Evolutionary conservation across 1,140 invertebrate species (phyloP).

Genomic region (Diorhabda sublineata): DNA sequence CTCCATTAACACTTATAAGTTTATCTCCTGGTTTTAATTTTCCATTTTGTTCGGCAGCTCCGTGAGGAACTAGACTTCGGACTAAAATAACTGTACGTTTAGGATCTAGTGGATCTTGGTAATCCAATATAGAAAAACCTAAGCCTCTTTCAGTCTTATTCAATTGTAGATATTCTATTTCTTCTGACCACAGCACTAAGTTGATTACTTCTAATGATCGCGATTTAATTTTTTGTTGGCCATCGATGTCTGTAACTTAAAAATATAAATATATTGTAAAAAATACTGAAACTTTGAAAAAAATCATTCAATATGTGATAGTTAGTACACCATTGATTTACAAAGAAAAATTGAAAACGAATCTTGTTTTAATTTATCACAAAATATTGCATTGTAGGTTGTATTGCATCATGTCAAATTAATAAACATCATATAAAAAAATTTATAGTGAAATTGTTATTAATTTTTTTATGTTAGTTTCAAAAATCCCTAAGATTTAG

Average conservation of each 20-base stretch:
- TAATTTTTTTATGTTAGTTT: no score
- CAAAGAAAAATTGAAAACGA: no score
- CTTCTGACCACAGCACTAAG: conserved; percentile 87
- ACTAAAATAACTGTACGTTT: conserved; percentile 92
- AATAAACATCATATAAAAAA: no score
- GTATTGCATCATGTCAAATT: no score
- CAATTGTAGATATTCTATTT: conserved; percentile 82
- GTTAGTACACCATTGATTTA: no score
- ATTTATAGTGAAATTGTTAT: no score
- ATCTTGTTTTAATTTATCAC: no score
- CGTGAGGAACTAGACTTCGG: conserved; percentile 86
- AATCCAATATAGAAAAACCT: conserved; percentile 93
- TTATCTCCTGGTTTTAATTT: conserved; percentile 85
- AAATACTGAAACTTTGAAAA: no score
- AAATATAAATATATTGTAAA: conserved; percentile 9
- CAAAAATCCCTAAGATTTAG: no score
- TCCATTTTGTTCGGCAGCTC: conserved; percentile 83
- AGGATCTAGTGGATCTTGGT: conserved; percentile 85
- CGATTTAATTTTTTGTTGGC: conserved; percentile 70
- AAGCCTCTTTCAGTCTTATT: conserved; percentile 86
- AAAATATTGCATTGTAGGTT: no score
- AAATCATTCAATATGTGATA: no score
- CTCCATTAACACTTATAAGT: conserved; percentile 40
- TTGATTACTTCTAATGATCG: conserved; percentile 89
- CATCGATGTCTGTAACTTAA: conserved; percentile 50